A percentile compares a stretch with the other conserved stretches of the same genome.
Conservation (phyloP, 2,797 vertebrate genomes). For the Scyliorhinus canicula region DNA sequence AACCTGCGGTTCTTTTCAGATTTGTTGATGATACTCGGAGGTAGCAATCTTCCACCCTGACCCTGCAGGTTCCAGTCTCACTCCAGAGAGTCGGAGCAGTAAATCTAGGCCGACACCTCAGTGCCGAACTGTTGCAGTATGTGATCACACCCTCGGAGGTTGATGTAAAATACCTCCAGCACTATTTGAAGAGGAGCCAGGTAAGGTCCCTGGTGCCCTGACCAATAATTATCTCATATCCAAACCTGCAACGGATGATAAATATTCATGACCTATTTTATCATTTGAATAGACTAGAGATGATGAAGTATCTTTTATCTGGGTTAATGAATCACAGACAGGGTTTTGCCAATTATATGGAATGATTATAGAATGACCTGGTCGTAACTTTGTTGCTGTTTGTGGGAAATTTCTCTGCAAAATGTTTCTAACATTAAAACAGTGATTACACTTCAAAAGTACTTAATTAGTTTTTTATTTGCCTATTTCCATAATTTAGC, state of each 20-base stretch:
- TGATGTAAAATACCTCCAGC: background rate
- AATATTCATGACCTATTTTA: conserved; percentile 83
- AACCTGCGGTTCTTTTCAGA: background rate
- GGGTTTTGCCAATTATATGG: conserved; percentile 85
- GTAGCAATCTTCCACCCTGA: background rate
- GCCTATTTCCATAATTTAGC: background rate
- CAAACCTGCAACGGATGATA: background rate
- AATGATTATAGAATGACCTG: conserved; percentile 47
- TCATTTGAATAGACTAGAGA: conserved; percentile 71
- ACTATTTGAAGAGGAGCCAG: background rate
- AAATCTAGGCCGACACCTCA: background rate
- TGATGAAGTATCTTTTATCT: conserved; percentile 75
- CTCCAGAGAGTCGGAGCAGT: background rate
- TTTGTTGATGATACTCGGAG: background rate
- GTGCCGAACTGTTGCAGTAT: background rate
- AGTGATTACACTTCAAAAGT: background rate
- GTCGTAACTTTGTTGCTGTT: background rate
- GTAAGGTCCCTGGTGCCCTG: background rate
- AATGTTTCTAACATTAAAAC: background rate
- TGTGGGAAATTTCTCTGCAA: background rate
- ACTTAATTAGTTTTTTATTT: background rate
- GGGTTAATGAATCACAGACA: conserved; percentile 76
- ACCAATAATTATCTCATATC: background rate
- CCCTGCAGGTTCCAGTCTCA: background rate
- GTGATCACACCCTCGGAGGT: background rate